phyloP scores from a whole-genome alignment of 2,888 invertebrate genomes.

The Xestia c-nigrum region DNA sequence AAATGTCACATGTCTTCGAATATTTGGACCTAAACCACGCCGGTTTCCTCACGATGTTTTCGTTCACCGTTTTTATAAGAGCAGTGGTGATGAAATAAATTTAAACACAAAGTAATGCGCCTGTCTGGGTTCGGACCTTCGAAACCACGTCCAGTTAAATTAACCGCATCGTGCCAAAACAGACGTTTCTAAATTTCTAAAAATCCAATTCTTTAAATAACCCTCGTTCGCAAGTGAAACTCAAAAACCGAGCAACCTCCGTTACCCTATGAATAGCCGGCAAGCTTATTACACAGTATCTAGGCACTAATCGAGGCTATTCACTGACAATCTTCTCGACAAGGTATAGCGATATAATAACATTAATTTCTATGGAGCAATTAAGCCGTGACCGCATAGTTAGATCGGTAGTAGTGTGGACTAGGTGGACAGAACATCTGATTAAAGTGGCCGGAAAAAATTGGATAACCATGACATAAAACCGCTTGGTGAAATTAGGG shows the following conservation, averaged over 20 bases:
- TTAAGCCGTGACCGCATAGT: slow-evolving; percentile 61
- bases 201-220: slow-evolving; percentile 18
- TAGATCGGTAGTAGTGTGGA: slow-evolving; percentile 33
- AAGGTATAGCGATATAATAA: slow-evolving; percentile 64
- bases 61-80: no score
- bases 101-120: no score
- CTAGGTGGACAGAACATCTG: background rate
- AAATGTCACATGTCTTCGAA: no score
- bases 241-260: slow-evolving; percentile 35
- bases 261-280: slow-evolving; percentile 58
- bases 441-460: no score
- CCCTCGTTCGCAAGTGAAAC: slow-evolving; percentile 15
- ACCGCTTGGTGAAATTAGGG: no score
- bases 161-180: background rate
- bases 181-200: background rate
- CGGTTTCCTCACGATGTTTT: no score
- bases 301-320: slow-evolving; percentile 68
- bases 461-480: no score
- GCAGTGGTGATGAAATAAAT: no score
- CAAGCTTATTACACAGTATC: slow-evolving; percentile 67
- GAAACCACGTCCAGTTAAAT: background rate
- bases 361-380: slow-evolving; percentile 74
- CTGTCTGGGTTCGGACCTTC: no score
- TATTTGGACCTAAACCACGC: no score
- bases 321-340: slow-evolving; percentile 72